phyloP scores from a whole-genome alignment of 2,797 vertebrate genomes.

The Corythornis leucogaster region DNA sequence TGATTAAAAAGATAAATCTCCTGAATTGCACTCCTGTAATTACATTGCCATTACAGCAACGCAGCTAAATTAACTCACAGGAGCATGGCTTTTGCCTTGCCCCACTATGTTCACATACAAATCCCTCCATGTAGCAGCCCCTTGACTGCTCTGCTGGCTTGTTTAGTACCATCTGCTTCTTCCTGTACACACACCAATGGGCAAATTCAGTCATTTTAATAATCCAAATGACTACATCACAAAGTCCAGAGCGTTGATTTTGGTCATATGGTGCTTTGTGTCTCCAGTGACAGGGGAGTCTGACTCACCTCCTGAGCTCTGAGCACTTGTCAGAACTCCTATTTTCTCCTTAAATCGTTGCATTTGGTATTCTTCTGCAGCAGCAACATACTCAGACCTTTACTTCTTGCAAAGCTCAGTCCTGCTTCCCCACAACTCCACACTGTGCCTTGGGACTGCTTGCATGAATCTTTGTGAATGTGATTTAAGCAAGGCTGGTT shows the following conservation, averaged over 20 bases:
- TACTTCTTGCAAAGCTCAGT: background rate
- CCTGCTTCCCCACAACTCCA: background rate
- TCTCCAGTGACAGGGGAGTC: background rate
- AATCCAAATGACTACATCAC: background rate
- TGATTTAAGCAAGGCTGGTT: background rate
- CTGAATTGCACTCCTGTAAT: constrained; percentile 43
- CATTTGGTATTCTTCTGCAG: background rate
- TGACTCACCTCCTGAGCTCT: constrained; percentile 1
- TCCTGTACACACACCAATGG: constrained; percentile 26
- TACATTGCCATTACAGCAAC: constrained; percentile 22
- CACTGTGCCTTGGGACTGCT: background rate
- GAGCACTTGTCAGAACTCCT: constrained; percentile 26
- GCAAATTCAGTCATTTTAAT: constrained; percentile 37
- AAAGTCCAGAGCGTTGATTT: constrained; percentile 20
- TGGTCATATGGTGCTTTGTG: constrained; percentile 12
- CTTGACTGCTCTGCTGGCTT: constrained; percentile 38
- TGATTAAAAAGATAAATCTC: constrained; percentile 70
- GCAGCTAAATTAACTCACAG: constrained; percentile 23
- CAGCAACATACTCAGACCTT: background rate
- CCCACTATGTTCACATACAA: constrained; percentile 27
- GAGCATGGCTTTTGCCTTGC: constrained; percentile 32
- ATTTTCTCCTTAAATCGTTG: background rate
- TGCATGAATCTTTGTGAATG: background rate
- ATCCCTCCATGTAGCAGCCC: constrained; percentile 12
- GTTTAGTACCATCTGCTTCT: constrained; percentile 33